Evolutionary conservation across 2,113 vertebrate genomes (phyloP), one percentile per base, ranked within the genome.

Genomic region (Notechis scutatus): DNA sequence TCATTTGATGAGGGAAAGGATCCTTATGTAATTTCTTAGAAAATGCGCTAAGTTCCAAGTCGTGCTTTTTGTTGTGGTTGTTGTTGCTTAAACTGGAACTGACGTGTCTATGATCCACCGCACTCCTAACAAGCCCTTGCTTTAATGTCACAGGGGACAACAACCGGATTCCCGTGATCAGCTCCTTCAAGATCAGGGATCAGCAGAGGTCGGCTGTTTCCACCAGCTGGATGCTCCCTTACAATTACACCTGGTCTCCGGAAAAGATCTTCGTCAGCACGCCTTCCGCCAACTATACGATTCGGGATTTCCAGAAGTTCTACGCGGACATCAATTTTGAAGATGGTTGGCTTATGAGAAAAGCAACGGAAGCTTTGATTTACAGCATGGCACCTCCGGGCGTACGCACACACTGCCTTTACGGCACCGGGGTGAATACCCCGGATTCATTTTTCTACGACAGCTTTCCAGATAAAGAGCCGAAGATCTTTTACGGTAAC

Each of bases 151-250:
- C 94, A 99, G 99, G 99, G 92, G 99, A 99, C 95, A 99, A 99
- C 94, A 98, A 99, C 90, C 98, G 97, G 92, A 99, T 99, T 94
- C 98, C 99, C 0, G 98, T 99, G 52, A 99, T 99, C 94, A 98
- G 98, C 9, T 94, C 98, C 0, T 92, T 99, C 94, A 99, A 99
- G 97, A 99, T 99, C 56, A 98, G 99, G 92, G 97, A 98, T 87
- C 99, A 99, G 96, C 99, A 99, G 94, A 98, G 99, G 26, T 97
- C 99, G 0, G 99, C 99, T 0, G 98, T 99, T 86, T 98, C 99
- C 87, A 99, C 99, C 8, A 98, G 95, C 1, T 99, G 99, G 99
- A 95, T 99, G 90, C 97, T 99, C 0, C 99, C 99, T 5, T 99
- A 99, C 90, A 98, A 98, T 92, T 97, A 98, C 94, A 97, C 98